Conservation (phyloP, 1,140 invertebrate species). For the Drosophila grimshawi region DNA sequence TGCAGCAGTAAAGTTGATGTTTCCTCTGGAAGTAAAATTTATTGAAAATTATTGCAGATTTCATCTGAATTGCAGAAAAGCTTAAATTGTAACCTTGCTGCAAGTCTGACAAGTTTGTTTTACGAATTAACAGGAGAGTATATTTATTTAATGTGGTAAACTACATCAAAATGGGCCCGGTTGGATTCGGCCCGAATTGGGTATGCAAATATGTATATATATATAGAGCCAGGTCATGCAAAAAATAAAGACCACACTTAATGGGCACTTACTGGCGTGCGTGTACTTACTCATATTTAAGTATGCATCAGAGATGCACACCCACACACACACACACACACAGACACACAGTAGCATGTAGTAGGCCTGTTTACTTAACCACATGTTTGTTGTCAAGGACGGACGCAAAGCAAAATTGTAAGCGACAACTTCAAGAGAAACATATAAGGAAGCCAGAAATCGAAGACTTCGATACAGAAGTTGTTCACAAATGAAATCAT, state of each 20-base stretch:
- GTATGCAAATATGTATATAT: background rate
- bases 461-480: conserved; percentile 6
- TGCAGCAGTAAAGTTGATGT: background rate
- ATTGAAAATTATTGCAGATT: background rate
- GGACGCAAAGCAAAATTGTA: conserved; percentile 24
- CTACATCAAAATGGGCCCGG: background rate
- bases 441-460: conserved; percentile 5
- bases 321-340: conserved; percentile 7
- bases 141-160: background rate
- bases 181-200: background rate
- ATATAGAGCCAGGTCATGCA: conserved; percentile 11
- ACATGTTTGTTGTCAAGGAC: background rate
- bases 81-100: background rate
- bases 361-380: background rate
- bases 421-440: background rate
- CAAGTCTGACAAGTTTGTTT: background rate
- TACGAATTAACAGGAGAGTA: background rate
- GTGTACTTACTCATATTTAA: conserved; percentile 70
- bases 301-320: conserved; percentile 54
- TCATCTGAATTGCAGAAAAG: background rate
- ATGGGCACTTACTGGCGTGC: conserved; percentile 66
- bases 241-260: conserved; percentile 79
- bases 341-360: background rate
- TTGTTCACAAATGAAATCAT: conserved; percentile 12
- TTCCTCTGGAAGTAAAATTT: background rate